Base-by-base conservation (phyloP, 2,113 vertebrate species). In the Anoplopoma fimbria region DNA sequence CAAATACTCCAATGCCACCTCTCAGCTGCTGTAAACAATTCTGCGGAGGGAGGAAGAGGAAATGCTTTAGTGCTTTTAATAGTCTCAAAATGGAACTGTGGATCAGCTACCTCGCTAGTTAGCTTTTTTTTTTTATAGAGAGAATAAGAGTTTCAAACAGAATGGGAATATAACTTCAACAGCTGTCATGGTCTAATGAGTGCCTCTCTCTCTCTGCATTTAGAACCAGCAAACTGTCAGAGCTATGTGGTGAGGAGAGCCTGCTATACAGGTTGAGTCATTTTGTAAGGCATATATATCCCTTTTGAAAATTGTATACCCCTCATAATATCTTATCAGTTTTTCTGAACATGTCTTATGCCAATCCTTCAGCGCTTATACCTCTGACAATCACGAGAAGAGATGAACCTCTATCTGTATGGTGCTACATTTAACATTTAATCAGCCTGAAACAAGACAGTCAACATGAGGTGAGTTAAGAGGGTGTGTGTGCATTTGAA, bases 11-110 rank as follows among this genome's bases (percentile, higher is more conserved):
- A 4, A 19, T 62, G 71, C 60, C 51, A 75, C 17, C 17, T 67
- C 57, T 42, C 10, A 21, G 34, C 51, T 74, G 34, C 65, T 61
- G 33, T 23, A 21, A 64, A 72, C 36, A 62, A 8, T 62, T 55
- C 6, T 74, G 17, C 58, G 65, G 69, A 64, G 40, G 2, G 6
- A 63, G 19, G 15, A 51, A 51, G 38, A 68, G 76, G n/a, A 76
- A 71, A 55, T n/a, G 67, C 42, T 72, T 57, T 61, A 71, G 62
- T 19, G 71, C 60, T 72, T 47, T 67, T 72, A 68, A 81, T 58
- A 63, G 14, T 23, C 69, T 85, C 47, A 73, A 61, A 77, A 69
- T 58, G 36, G 38, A 40, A 58, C 70, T 21, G 27, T 64, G 81
- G 73, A 83, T 70, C 42, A 63, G 38, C 53, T 51, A 40, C 21